phyloP scores from a whole-genome alignment of 2,113 vertebrate species.

The Hippocampus comes region DNA sequence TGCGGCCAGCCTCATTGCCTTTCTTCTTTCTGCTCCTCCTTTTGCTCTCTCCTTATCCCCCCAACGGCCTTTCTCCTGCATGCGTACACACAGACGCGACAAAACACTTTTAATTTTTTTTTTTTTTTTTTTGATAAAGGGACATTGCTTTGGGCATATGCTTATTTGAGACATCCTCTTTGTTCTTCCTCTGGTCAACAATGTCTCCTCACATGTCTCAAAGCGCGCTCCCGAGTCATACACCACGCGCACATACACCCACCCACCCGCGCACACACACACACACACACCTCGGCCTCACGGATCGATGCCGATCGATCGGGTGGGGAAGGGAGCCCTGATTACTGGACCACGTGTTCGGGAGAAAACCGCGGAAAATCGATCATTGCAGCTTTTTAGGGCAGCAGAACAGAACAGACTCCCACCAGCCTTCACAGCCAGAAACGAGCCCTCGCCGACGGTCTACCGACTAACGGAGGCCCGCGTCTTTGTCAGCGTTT shows the following conservation, averaged over 20 bases:
- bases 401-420: conserved; percentile 77
- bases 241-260: conserved; percentile 20
- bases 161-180: conserved; percentile 43
- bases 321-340: conserved; percentile 80
- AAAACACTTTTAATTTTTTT: neutral
- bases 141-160: conserved; percentile 19
- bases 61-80: neutral
- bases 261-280: conserved; percentile 33
- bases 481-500: conserved; percentile 55
- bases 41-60: neutral
- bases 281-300: conserved; percentile 58
- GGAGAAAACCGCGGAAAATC: conserved; percentile 81
- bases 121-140: neutral
- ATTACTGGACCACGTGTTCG: conserved; percentile 82
- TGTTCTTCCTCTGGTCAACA: conserved; percentile 65
- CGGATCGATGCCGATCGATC: conserved; percentile 77
- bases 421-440: conserved; percentile 61
- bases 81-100: neutral
- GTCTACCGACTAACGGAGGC: conserved; percentile 36
- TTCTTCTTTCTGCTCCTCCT: neutral
- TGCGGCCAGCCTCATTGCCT: conserved; percentile 23
- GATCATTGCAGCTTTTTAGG: conserved; percentile 83
- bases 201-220: conserved; percentile 66
- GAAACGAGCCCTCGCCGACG: conserved; percentile 51
- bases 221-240: conserved; percentile 50